Percentiles rank a stretch among this genome's conserved stretches.
Conservation (phyloP, 2,797 vertebrate genomes). For the Lepilemur septentrionalis region DNA sequence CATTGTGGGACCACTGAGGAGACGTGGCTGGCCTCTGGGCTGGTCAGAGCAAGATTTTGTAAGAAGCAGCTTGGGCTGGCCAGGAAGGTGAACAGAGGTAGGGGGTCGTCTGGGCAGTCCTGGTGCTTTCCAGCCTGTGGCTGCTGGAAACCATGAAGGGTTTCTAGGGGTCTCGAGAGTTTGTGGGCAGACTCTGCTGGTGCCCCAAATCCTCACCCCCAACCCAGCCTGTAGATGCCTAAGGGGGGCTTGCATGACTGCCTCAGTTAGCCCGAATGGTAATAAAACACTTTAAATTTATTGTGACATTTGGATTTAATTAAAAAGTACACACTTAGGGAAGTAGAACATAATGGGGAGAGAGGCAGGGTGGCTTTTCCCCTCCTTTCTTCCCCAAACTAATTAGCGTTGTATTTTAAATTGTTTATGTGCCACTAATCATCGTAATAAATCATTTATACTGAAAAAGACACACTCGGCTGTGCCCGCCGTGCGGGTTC, state of each 20-base stretch:
- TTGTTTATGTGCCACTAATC: slow-evolving; percentile 92
- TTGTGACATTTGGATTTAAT: slow-evolving; percentile 92
- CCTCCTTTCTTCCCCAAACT: slow-evolving; percentile 88
- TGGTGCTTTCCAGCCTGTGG: background rate
- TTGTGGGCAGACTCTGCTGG: background rate
- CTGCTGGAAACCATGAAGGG: background rate
- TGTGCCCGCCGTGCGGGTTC: slow-evolving; percentile 88
- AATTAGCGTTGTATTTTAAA: slow-evolving; percentile 91
- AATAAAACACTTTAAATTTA: slow-evolving; percentile 91
- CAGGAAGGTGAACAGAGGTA: background rate
- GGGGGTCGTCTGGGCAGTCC: background rate
- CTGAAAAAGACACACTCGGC: slow-evolving; percentile 89
- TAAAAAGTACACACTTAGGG: slow-evolving; percentile 90
- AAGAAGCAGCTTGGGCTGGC: background rate
- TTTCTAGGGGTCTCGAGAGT: background rate
- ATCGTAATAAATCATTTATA: slow-evolving; percentile 93
- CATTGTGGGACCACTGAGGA: background rate
- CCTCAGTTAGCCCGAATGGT: slow-evolving; percentile 84
- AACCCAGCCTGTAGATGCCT: background rate
- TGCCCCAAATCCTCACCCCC: background rate
- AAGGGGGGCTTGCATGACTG: slow-evolving; percentile 83
- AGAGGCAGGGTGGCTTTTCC: slow-evolving; percentile 86
- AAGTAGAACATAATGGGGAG: slow-evolving; percentile 88
- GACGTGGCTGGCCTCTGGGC: background rate
- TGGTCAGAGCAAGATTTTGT: background rate